These are phyloP conservation scores for Cataglyphis hispanica DNA, from an alignment of 1,140 invertebrate genomes.

Conservation along the genomic window DNA sequence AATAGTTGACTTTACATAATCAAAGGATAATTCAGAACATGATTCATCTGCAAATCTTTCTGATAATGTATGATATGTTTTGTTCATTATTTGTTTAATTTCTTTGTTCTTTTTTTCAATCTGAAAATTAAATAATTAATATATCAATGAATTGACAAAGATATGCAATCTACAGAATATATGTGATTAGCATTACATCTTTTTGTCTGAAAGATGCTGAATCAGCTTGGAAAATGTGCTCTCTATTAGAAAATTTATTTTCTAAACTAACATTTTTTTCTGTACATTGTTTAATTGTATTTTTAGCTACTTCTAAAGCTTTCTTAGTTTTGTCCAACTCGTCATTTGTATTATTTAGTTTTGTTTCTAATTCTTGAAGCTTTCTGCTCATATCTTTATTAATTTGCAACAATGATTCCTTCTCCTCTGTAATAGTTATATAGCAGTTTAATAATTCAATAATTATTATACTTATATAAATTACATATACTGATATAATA, in stretches of 20 bases:
- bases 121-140: slow-evolving; percentile 59
- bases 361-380: slow-evolving; percentile 72
- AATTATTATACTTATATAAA: slow-evolving; percentile 56
- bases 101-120: slow-evolving; percentile 76
- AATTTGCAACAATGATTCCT: slow-evolving; percentile 60
- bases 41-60: slow-evolving; percentile 77
- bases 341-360: slow-evolving; percentile 67
- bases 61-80: slow-evolving; percentile 77
- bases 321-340: slow-evolving; percentile 30
- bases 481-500: slow-evolving; percentile 20
- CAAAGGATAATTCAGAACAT: slow-evolving; percentile 66
- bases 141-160: slow-evolving; percentile 18
- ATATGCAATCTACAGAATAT: slow-evolving; percentile 9
- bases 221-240: neutral
- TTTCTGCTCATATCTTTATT: slow-evolving; percentile 71
- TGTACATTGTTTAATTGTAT: slow-evolving; percentile 52
- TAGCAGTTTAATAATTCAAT: slow-evolving; percentile 23
- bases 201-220: slow-evolving; percentile 16
- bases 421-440: slow-evolving; percentile 63
- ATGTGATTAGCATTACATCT: slow-evolving; percentile 37
- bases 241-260: slow-evolving; percentile 55
- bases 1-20: slow-evolving; percentile 78
- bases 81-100: slow-evolving; percentile 81
- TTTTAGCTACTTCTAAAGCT: slow-evolving; percentile 61
- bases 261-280: slow-evolving; percentile 70